Evolutionary conservation across 2,888 invertebrate species (phyloP).

Genomic region (Harpalus rubripes): DNA sequence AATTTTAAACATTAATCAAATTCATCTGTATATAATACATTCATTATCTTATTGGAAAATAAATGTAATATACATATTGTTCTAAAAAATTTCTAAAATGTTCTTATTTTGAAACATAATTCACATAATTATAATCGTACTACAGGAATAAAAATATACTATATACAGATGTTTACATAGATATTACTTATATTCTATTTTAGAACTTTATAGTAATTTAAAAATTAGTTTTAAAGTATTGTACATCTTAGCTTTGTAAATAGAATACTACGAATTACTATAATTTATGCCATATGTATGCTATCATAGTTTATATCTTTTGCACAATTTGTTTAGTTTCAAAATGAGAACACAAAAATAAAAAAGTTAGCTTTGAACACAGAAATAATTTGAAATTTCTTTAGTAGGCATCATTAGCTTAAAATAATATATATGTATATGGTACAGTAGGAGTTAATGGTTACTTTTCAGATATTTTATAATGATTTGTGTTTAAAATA

Average conservation of each 20-base stretch:
- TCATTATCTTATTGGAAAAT: constrained; percentile 11
- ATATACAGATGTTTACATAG: neutral
- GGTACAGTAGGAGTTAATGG: constrained; percentile 19
- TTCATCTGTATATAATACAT: constrained; percentile 57
- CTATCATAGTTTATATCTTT: constrained; percentile 4
- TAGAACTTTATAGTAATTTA: neutral
- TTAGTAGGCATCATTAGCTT: neutral
- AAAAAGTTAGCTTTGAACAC: constrained; percentile 22
- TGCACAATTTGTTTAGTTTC: constrained; percentile 20
- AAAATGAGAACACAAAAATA: constrained; percentile 40
- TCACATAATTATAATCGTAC: neutral
- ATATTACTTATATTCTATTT: constrained; percentile 4
- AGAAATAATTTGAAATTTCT: constrained; percentile 3
- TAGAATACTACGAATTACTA: constrained; percentile 4
- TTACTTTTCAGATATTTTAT: constrained; percentile 23
- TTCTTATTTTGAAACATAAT: constrained; percentile 50
- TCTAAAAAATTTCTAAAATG: constrained; percentile 20
- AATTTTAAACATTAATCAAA: constrained; percentile 61
- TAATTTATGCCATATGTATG: constrained; percentile 24
- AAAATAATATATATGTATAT: constrained; percentile 29
- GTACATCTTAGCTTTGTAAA: constrained; percentile 6
- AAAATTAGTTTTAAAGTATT: neutral
- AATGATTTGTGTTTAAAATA: constrained; percentile 32
- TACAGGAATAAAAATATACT: constrained; percentile 6
- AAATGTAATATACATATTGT: constrained; percentile 31